These are phyloP conservation scores for Drosophila putrida DNA, from an alignment of 2,888 invertebrate species.

Conservation along the genomic window DNA sequence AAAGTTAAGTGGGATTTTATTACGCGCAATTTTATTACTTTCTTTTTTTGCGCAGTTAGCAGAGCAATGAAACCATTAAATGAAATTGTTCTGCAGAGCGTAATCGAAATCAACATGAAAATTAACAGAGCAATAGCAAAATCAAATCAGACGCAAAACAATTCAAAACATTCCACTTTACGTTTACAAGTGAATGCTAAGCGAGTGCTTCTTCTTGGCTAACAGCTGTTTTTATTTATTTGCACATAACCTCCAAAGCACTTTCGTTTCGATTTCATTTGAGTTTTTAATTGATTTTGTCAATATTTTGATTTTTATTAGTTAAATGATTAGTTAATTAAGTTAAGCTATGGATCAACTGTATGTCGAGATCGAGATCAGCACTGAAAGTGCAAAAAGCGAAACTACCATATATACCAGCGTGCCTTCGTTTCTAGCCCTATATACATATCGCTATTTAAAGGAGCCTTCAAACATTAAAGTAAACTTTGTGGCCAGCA, in stretches of 20 bases:
- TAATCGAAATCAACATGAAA: slow-evolving; percentile 8
- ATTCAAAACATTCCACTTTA: slow-evolving; percentile 53
- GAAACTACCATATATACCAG: slow-evolving; percentile 85
- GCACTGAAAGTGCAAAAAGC: slow-evolving; percentile 63
- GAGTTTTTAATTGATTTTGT: slow-evolving; percentile 42
- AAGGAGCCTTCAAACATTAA: slow-evolving; percentile 85
- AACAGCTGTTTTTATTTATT: slow-evolving; percentile 66
- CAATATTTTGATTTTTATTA: slow-evolving; percentile 34
- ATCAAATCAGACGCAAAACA: slow-evolving; percentile 22
- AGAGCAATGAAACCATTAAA: slow-evolving; percentile 4
- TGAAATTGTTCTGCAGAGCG: slow-evolving; percentile 2
- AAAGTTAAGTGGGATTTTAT: not conserved
- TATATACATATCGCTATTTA: slow-evolving; percentile 88
- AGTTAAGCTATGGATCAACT: slow-evolving; percentile 82
- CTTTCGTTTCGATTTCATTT: slow-evolving; percentile 51
- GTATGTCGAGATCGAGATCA: slow-evolving; percentile 83
- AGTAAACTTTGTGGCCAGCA: slow-evolving; percentile 84
- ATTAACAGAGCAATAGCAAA: slow-evolving; percentile 13
- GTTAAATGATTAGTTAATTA: slow-evolving; percentile 60
- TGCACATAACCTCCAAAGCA: slow-evolving; percentile 49
- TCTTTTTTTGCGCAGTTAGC: slow-evolving; percentile 10
- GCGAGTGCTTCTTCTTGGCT: slow-evolving; percentile 13
- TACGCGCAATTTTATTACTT: not conserved
- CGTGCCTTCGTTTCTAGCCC: slow-evolving; percentile 88
- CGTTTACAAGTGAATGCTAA: slow-evolving; percentile 19